These are phyloP conservation scores for Drosophila bipectinata DNA, from an alignment of 1,140 invertebrate genomes.

Conservation along the genomic window DNA sequence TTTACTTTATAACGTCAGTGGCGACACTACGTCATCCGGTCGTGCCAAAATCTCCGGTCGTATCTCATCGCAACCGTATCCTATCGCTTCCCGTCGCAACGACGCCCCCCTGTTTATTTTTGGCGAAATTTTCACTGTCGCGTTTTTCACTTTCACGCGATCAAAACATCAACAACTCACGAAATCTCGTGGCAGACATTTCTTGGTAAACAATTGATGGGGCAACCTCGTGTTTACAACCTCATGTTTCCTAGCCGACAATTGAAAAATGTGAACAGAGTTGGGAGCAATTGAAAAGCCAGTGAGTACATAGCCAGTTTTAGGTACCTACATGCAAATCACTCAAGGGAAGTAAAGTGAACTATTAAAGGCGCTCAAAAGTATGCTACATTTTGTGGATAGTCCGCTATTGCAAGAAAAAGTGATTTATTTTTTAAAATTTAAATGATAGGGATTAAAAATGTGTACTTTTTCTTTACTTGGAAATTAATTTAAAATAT, in stretches of 20 bases:
- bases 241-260: background rate
- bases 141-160: constrained; percentile 68
- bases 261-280: constrained; percentile 23
- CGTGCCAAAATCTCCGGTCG: constrained; percentile 1
- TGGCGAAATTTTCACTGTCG: constrained; percentile 14
- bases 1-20: constrained; percentile 75
- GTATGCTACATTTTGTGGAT: constrained; percentile 9
- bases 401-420: background rate
- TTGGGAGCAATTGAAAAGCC: constrained; percentile 25
- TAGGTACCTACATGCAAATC: constrained; percentile 23
- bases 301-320: constrained; percentile 29
- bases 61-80: constrained; percentile 1
- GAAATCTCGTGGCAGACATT: constrained; percentile 17
- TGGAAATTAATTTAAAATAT: too few relatives aligned
- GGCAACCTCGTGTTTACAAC: background rate
- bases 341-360: constrained; percentile 9
- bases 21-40: constrained; percentile 69
- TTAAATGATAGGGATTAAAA: too few relatives aligned
- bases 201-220: constrained; percentile 12
- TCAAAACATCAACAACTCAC: constrained; percentile 25
- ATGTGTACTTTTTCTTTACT: too few relatives aligned
- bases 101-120: constrained; percentile 17
- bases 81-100: constrained; percentile 3
- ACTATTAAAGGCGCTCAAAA: constrained; percentile 20
- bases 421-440: too few relatives aligned